Evolutionary conservation across 2,113 vertebrate species (phyloP).

Genomic region (Alaudala cheleensis): DNA sequence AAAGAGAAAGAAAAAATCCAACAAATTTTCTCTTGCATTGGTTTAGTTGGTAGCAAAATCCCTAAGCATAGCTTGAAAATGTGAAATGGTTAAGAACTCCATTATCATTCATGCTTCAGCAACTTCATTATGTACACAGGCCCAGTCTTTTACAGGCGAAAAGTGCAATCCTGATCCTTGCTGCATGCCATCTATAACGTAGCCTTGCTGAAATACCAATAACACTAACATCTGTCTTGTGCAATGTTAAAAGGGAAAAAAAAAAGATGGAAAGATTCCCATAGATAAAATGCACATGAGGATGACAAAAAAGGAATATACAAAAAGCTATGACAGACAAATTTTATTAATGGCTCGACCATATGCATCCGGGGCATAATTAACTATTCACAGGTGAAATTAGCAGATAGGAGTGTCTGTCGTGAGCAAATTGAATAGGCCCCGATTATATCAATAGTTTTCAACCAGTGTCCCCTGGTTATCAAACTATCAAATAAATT

Average conservation of each 20-base stretch:
- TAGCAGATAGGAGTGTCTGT: constrained; percentile 91
- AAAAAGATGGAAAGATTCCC: constrained; percentile 49
- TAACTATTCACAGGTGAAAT: constrained; percentile 99
- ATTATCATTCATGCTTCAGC: constrained; percentile 46
- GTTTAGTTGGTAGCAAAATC: background rate
- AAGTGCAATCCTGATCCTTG: constrained; percentile 55
- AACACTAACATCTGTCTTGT: constrained; percentile 69
- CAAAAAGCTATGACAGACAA: constrained; percentile 85
- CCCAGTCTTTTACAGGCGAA: constrained; percentile 43
- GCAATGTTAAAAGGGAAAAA: constrained; percentile 15
- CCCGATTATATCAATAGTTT: constrained; percentile 90
- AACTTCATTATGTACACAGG: constrained; percentile 57
- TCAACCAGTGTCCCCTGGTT: constrained; percentile 87
- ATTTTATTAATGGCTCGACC: constrained; percentile 93
- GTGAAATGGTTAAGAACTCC: background rate
- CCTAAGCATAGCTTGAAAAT: background rate
- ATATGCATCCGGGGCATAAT: constrained; percentile 93
- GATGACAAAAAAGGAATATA: constrained; percentile 69
- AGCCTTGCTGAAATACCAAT: constrained; percentile 46
- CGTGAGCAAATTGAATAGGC: constrained; percentile 86
- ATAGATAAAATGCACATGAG: constrained; percentile 74
- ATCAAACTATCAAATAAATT: constrained; percentile 98
- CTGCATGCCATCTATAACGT: constrained; percentile 51
- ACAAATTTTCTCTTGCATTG: background rate
- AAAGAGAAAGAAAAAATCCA: background rate